These are phyloP conservation scores for Diarsia dahlii DNA, from an alignment of 2,888 invertebrate genomes.

Conservation along the genomic window DNA sequence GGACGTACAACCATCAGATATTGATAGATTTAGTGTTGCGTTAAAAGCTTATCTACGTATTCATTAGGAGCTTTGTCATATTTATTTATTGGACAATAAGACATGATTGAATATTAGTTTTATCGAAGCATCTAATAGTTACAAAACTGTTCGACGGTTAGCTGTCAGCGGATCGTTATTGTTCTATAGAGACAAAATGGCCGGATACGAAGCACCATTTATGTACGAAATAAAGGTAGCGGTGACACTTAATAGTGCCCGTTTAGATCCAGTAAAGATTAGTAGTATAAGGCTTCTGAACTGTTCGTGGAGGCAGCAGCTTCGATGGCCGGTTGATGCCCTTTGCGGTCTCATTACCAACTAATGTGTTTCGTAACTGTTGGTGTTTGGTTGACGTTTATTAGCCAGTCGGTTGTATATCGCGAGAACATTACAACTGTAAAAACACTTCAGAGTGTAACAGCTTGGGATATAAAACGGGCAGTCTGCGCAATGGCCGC, in stretches of 20 bases:
- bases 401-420: slow-evolving; percentile 3
- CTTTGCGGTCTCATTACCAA: slow-evolving; percentile 59
- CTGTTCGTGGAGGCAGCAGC: slow-evolving; percentile 42
- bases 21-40: slow-evolving; percentile 60
- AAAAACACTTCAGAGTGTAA: slow-evolving; percentile 28
- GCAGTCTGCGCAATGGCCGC: slow-evolving; percentile 23
- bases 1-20: slow-evolving; percentile 38
- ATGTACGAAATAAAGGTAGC: slow-evolving; percentile 53
- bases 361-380: slow-evolving; percentile 50
- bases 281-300: slow-evolving; percentile 55
- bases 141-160: slow-evolving; percentile 50
- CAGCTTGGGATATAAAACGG: slow-evolving; percentile 27
- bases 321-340: slow-evolving; percentile 60
- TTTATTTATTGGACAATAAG: slow-evolving; percentile 55
- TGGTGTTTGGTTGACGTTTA: slow-evolving; percentile 36
- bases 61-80: slow-evolving; percentile 62
- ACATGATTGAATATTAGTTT: slow-evolving; percentile 58
- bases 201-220: slow-evolving; percentile 46
- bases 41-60: slow-evolving; percentile 61
- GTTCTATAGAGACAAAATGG: slow-evolving; percentile 37
- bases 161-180: slow-evolving; percentile 45
- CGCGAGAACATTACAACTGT: slow-evolving; percentile 21
- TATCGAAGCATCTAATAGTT: slow-evolving; percentile 54
- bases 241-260: slow-evolving; percentile 52
- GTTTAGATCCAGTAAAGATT: slow-evolving; percentile 61